A percentile compares a stretch with the other conserved stretches of the same genome.
Evolutionary conservation across 1,140 invertebrate genomes (phyloP).

Genomic region (Tetramorium alpestre): DNA sequence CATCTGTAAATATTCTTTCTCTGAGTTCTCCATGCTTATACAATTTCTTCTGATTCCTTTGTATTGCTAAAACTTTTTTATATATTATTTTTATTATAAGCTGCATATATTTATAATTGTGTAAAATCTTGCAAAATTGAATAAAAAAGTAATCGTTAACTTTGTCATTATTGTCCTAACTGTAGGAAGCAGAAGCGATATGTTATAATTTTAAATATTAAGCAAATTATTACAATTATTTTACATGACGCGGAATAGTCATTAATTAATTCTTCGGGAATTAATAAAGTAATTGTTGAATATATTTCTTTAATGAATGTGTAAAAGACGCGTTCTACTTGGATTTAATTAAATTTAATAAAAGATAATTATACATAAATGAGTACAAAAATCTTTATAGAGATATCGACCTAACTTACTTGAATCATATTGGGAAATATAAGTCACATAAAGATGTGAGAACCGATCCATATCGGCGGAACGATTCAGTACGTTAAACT

Average conservation of each 20-base stretch:
- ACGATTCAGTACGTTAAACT: not conserved
- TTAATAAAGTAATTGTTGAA: not conserved
- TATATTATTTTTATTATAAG: not conserved
- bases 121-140: not conserved
- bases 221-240: not conserved
- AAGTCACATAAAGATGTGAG: not conserved
- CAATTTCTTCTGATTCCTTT: not conserved
- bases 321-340: not conserved
- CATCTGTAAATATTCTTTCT: conserved; percentile 78
- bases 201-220: conserved; percentile 12
- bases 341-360: not conserved
- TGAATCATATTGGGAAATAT: not conserved
- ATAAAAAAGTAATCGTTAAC: not conserved
- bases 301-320: not conserved
- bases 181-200: not conserved
- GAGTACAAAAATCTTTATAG: not conserved
- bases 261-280: not conserved
- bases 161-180: not conserved
- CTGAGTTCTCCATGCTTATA: conserved; percentile 74
- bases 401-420: not conserved
- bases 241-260: not conserved
- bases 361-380: not conserved
- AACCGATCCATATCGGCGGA: conserved; percentile 43
- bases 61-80: conserved; percentile 31
- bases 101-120: not conserved